A percentile compares a stretch with the other conserved stretches of the same genome.
phyloP scores from a whole-genome alignment of 2,888 invertebrate species.

The Eudasyphora cyanicolor region DNA sequence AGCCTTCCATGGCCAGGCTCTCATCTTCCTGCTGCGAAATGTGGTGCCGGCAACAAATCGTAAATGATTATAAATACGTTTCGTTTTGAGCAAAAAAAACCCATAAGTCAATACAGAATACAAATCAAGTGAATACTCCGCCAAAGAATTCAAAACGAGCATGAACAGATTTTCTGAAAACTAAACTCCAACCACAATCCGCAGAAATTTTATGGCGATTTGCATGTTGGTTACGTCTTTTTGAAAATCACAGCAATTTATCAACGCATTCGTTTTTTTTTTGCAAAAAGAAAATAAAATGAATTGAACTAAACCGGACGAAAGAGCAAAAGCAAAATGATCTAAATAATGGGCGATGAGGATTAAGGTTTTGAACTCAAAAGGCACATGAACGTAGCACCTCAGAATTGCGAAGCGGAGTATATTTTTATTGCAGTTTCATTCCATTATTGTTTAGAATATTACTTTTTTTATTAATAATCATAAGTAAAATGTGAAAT shows the following conservation, averaged over 20 bases:
- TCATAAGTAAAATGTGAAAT: no score
- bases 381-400: neutral
- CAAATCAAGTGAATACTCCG: conserved; percentile 1
- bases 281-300: neutral
- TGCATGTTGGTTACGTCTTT: conserved; percentile 48
- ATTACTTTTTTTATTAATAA: no score
- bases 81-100: neutral
- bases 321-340: conserved; percentile 20
- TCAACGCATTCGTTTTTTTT: conserved; percentile 36
- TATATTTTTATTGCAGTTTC: no score
- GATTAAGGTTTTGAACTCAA: conserved; percentile 3
- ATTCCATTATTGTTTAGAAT: no score
- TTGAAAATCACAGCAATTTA: conserved; percentile 60
- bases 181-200: neutral
- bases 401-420: no score
- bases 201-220: neutral
- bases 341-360: conserved; percentile 22
- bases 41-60: conserved; percentile 49
- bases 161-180: conserved; percentile 34
- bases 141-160: conserved; percentile 24
- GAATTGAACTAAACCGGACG: conserved; percentile 19
- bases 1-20: neutral
- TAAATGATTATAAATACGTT: conserved; percentile 56
- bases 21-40: neutral
- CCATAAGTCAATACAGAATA: conserved; percentile 47